Base-by-base conservation (phyloP, 2,888 invertebrate genomes). In the Drosophila stalkeri region DNA sequence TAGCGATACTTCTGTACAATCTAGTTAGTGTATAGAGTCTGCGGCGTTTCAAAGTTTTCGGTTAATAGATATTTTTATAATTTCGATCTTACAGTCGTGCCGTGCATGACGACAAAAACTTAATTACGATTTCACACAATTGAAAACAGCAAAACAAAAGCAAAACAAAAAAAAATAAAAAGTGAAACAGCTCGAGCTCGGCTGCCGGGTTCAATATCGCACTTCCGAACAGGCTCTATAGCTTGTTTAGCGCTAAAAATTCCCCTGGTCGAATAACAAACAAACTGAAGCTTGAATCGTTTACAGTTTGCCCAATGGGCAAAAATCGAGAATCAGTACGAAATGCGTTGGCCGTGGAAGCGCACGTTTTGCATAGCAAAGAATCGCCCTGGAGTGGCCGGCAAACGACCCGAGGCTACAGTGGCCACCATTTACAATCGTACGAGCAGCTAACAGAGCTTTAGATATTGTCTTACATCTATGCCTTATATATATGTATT, bases 261-360 rank as follows among this genome's bases (percentile, higher is more conserved):
- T 55, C 56, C 64, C 80, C 70, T 64, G 41, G 27, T 14, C 14
- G 43, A 68, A 64, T 66, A 70, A 52, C 61, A 72, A 69, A 56
- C 41, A 14, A 71, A 51, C 55, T 68, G 20, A 14, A 3, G 57
- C 41, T 57, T 33, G 59, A 64, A 82, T 60, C 71, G 57, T 51
- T 79, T 64, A 63, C 59, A 72, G 31, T 59, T 75, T 61, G 61
- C 57, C 64, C 56, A 75, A 78, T 82, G 72, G 73, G 71, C 49
- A 12, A 51, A 79, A 75, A 63, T 49, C n/a, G 47, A 49, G 56
- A 59, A 63, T 89, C 77, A 89, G 89, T 89, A 66, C 68, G 73
- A 76, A 83, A 89, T 89, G 89, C 81, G 83, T 73, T 89, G 83
- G 90, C 83, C 83, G 73, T 78, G 88, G 72, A 90, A 82, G 72